Base-by-base conservation (phyloP, 2,888 invertebrate genomes). In the Palloptera scutellata region DNA sequence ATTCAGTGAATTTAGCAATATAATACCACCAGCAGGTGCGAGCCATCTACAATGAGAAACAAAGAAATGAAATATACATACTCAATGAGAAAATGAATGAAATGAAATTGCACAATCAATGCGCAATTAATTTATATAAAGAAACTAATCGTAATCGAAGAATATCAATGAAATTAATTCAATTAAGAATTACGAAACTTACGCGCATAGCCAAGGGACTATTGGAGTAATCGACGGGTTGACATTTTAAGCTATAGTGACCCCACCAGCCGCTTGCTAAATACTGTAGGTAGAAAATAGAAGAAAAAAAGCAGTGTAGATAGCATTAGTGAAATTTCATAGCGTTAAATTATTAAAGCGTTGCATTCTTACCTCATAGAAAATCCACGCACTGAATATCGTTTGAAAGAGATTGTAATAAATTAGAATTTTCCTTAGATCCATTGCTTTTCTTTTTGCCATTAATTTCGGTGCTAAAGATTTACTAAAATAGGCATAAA, bases 21-120 rank as follows among this genome's bases (percentile, higher is more conserved):
- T 95, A 97, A 86, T 97, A 97, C 95, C 95, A 95, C 96, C 96
- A 97, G 86, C 96, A 96, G 53, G 94, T 93, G 78, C 89, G 89
- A 64, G 93, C 95, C 95, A 97, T 96, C 93, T 94, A 85, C 55
- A 86, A 80, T 73, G 69, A 54, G 62, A 58, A 60, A 70, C 17
- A 69, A 77, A 77, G 72, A 75, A 76, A 55, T 67, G 59, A 71
- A 65, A 30, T 53, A 58, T 48, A 66, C 15, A 74, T 61, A 59
- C 41, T 63, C 53, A 65, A 20, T 58, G 42, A 64, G 45, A 30
- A 19, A 15, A 66, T 45, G 30, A 17, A 30, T 42, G 41, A 48
- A 51, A 51, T 57, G 17, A 64, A 64, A 45, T 59, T 15, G 45
- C 30, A 45, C 43, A 63, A 62, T 12, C 48, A 66, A 66, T 54